Evolutionary conservation across 2,113 vertebrate species (phyloP).

Genomic region (Tetrax tetrax): DNA sequence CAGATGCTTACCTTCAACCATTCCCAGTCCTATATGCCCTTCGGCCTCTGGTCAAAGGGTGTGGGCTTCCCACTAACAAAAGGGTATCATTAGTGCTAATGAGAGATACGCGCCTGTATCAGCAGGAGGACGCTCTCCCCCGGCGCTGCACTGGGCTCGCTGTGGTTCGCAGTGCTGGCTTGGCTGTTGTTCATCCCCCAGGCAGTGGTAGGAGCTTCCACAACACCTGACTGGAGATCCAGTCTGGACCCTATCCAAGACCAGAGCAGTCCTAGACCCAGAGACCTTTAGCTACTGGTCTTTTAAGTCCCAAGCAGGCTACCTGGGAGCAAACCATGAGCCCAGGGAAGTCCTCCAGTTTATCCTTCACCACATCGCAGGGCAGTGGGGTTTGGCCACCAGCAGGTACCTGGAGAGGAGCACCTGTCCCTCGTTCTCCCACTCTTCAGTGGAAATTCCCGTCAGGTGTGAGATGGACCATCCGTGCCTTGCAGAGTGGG

Average conservation of each 20-base stretch:
- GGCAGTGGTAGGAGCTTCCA: not conserved
- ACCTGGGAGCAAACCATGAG: not conserved
- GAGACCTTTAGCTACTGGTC: not conserved
- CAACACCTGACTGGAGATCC: not conserved
- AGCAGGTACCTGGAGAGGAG: not conserved
- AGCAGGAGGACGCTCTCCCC: not conserved
- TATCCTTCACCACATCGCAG: not conserved
- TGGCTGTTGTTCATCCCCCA: accelerated
- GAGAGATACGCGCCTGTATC: not conserved
- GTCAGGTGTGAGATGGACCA: not conserved
- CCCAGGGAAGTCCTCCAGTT: not conserved
- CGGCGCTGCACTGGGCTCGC: accelerated
- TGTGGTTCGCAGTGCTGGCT: not conserved
- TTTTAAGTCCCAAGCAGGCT: not conserved
- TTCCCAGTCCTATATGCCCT: accelerated
- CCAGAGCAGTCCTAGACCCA: not conserved
- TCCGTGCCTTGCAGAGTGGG: not conserved
- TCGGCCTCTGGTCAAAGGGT: not conserved
- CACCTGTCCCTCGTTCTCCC: not conserved
- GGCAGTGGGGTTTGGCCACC: not conserved
- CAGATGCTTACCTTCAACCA: not conserved
- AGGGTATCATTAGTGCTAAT: not conserved
- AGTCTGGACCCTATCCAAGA: not conserved
- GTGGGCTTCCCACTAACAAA: not conserved
- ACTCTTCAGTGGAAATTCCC: accelerated